phyloP scores from a whole-genome alignment of 2,113 vertebrate genomes.

The Oreochromis aureus region DNA sequence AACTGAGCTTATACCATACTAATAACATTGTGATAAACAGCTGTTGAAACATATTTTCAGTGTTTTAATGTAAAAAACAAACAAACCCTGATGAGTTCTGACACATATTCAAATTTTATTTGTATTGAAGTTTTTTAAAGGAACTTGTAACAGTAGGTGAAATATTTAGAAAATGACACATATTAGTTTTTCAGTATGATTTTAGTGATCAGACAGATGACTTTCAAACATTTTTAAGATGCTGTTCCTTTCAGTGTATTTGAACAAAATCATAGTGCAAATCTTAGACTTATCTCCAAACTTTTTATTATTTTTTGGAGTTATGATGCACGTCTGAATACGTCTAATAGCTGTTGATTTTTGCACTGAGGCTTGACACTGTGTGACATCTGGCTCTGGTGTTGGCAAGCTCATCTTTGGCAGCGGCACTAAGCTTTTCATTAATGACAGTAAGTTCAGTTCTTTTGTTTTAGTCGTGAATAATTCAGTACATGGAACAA shows the following conservation, averaged over 20 bases:
- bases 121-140: rapidly evolving
- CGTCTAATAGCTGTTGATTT: rapidly evolving
- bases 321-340: not conserved
- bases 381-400: not conserved
- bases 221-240: not conserved
- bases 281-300: rapidly evolving
- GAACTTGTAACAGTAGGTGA: rapidly evolving
- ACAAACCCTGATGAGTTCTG: not conserved
- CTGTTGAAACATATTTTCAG: not conserved
- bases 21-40: not conserved
- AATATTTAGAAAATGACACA: not conserved
- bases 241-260: rapidly evolving
- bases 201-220: not conserved
- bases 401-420: rapidly evolving
- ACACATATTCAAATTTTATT: not conserved
- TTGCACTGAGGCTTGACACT: not conserved
- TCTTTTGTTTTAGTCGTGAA: not conserved
- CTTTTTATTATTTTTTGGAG: rapidly evolving
- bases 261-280: not conserved
- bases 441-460: not conserved
- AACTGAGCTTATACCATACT: not conserved
- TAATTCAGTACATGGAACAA: not conserved
- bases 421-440: not conserved
- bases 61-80: not conserved
- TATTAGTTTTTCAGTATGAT: rapidly evolving